Evolutionary conservation across 2,888 invertebrate genomes (phyloP), one percentile per base, ranked within the genome.

Genomic region (Ormyrus pomaceus): DNA sequence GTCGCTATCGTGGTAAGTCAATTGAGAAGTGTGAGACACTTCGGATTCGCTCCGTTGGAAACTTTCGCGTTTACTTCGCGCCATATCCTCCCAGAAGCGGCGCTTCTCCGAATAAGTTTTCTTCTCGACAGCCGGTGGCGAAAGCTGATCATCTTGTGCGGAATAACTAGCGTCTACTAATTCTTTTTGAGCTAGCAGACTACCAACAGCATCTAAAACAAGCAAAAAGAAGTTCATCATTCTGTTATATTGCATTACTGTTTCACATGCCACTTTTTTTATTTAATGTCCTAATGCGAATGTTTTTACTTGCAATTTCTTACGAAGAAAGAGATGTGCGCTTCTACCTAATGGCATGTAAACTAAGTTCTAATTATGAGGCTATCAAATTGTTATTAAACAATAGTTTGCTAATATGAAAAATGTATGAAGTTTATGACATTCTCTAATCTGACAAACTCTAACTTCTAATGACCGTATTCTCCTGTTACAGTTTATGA

Each of bases 201-300:
- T 88, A 86, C 85, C 88, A 84, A 87, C 89, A 86, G 88, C 89
- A 90, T 90, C 90, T 91, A 90, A 87, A 91, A 91, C 90, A 91
- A 89, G 87, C 87, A 88, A 89, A 86, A 86, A 86, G 0, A 74
- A 8, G 59, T 51, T 79, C 59, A 58, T 71, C n/a, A 65, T 71
- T 53, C 58, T 65, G 69, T 8, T 65, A 53, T 34, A 53, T 34
- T 34, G 4, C 34, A 34, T 19, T 19, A 62, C 58, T 13, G 55
- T 34, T n/a, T 19, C 10, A 7, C n/a, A n/a, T 5, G 7, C 9
- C 3, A 50, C 46, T 69, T 34, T 19, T n/a, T 69, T 56, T 6
- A n/a, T 13, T 8, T n/a, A 7, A 45, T n/a, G 48, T 4, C 34
- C 34, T 34, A 34, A 4, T 4, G 34, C 34, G 4, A 34, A 34